Percentiles rank a stretch among this genome's conserved stretches.
These are phyloP conservation scores for Limnephilus rhombicus DNA, from an alignment of 2,888 invertebrate genomes.

Conservation along the genomic window DNA sequence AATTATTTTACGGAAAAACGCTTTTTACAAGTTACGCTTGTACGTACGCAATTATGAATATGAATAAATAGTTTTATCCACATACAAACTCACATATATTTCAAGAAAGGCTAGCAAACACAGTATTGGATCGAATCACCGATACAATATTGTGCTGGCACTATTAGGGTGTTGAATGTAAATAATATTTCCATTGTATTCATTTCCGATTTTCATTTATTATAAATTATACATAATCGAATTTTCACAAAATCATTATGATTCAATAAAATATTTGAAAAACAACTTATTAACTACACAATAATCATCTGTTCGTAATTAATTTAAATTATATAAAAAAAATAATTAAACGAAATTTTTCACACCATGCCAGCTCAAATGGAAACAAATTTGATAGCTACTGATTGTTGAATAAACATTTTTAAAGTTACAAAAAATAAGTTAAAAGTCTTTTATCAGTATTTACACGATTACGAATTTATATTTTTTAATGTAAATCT, in stretches of 20 bases:
- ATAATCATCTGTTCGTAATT: not conserved
- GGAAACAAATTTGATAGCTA: not conserved
- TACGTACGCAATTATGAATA: no score
- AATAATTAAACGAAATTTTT: not conserved
- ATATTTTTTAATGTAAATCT: not conserved
- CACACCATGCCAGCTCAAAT: slow-evolving; percentile 8
- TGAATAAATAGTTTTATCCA: no score
- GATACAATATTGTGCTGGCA: no score
- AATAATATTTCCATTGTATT: not conserved
- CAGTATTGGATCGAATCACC: no score
- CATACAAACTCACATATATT: no score
- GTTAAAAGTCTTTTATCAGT: not conserved
- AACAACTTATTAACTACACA: not conserved
- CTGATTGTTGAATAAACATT: not conserved
- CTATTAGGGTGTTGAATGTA: not conserved
- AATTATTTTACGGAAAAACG: no score
- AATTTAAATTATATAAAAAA: no score
- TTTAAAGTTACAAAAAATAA: not conserved
- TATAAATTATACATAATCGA: slow-evolving; percentile 30
- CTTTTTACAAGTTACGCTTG: no score
- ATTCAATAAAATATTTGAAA: slow-evolving; percentile 14
- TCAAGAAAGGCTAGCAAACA: no score
- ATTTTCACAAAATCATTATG: slow-evolving; percentile 6
- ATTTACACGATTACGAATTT: not conserved
- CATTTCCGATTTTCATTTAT: slow-evolving; percentile 37